Conservation (phyloP, 2,888 invertebrate species). For the Epistrophe eligans region DNA sequence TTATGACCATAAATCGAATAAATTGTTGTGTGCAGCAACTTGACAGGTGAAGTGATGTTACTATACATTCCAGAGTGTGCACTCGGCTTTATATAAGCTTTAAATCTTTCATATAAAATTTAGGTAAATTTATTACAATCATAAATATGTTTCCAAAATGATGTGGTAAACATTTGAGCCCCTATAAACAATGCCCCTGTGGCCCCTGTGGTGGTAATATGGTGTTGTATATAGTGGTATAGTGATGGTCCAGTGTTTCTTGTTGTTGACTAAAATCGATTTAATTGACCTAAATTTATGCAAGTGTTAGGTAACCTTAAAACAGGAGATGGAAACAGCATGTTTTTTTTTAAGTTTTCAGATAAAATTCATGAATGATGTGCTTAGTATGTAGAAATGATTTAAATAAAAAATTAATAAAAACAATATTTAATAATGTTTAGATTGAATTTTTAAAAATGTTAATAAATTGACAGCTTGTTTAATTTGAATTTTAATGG, state of each 20-base stretch:
- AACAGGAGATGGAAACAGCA: slow-evolving; percentile 26
- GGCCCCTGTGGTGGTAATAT: slow-evolving; percentile 30
- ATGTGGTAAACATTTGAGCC: slow-evolving; percentile 71
- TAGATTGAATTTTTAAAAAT: background rate
- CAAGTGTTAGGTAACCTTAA: slow-evolving; percentile 24
- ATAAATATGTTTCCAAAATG: slow-evolving; percentile 70
- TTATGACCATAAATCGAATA: slow-evolving; percentile 53
- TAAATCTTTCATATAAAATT: slow-evolving; percentile 52
- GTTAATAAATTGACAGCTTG: background rate
- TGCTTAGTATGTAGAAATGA: background rate
- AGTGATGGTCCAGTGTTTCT: slow-evolving; percentile 25
- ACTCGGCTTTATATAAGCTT: slow-evolving; percentile 21
- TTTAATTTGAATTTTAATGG: background rate
- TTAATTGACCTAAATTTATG: slow-evolving; percentile 67
- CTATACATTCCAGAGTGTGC: slow-evolving; percentile 58
- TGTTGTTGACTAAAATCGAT: slow-evolving; percentile 54
- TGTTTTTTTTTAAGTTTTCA: background rate
- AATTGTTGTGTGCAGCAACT: slow-evolving; percentile 52
- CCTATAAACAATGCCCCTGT: slow-evolving; percentile 57
- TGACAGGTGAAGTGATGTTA: slow-evolving; percentile 55
- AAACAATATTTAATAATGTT: slow-evolving; percentile 10
- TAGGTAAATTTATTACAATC: slow-evolving; percentile 59
- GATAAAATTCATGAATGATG: slow-evolving; percentile 12
- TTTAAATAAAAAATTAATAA: slow-evolving; percentile 26
- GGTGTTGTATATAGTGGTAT: background rate